Conservation (phyloP, 2,113 vertebrate genomes). For the Mustela lutreola region DNA sequence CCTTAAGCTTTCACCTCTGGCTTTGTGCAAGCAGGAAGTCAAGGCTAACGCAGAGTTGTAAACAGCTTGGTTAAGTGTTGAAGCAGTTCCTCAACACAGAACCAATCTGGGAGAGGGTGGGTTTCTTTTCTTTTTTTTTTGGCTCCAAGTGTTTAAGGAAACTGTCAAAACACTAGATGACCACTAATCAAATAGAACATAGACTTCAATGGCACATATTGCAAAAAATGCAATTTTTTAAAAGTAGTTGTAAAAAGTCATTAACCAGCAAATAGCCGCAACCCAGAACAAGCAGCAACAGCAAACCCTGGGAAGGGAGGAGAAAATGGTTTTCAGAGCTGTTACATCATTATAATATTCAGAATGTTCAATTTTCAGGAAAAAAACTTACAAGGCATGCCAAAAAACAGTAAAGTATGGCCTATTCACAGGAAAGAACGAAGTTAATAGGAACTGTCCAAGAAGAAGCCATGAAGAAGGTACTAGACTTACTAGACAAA, state of each 20-base stretch:
- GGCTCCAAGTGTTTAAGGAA: not conserved
- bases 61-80: not conserved
- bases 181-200: conserved; percentile 2
- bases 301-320: not conserved
- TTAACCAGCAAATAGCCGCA: not conserved
- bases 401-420: conserved; percentile 6
- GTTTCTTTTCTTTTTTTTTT: not conserved
- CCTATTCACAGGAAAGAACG: not conserved
- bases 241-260: not conserved
- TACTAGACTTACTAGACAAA: not conserved
- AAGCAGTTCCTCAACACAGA: not conserved
- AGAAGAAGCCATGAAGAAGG: not conserved
- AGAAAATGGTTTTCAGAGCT: not conserved
- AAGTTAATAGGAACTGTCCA: not conserved
- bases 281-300: not conserved
- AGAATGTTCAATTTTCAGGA: conserved; percentile 1
- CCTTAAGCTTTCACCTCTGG: not conserved
- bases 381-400: not conserved
- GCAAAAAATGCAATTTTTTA: not conserved
- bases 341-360: not conserved
- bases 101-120: not conserved
- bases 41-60: not conserved
- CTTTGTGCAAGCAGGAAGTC: not conserved
- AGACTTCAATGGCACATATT: not conserved
- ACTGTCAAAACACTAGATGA: conserved; percentile 2